Evolutionary conservation across 2,888 invertebrate genomes (phyloP).

Genomic region (Cryptus viduatorius): DNA sequence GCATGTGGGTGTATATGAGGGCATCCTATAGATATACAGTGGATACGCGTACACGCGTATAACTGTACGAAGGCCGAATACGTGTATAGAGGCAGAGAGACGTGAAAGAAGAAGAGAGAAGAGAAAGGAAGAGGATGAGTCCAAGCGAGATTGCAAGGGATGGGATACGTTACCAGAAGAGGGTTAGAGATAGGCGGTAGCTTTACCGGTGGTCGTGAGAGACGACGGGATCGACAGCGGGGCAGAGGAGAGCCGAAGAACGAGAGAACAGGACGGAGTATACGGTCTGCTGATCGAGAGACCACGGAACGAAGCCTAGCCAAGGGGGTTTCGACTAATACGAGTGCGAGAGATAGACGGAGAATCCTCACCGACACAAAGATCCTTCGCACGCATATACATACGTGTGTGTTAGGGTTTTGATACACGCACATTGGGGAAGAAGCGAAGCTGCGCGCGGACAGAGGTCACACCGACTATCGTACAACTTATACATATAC

Average conservation of each 20-base stretch:
- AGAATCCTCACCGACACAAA: constrained; percentile 31
- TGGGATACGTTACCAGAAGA: constrained; percentile 65
- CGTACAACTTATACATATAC: not conserved
- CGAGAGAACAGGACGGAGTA: constrained; percentile 27
- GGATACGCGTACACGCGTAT: constrained; percentile 18
- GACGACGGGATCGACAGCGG: constrained; percentile 68
- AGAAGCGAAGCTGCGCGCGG: constrained; percentile 24
- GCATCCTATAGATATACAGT: not conserved
- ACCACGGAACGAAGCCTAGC: constrained; percentile 41
- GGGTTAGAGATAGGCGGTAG: constrained; percentile 57
- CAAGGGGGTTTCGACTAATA: constrained; percentile 30
- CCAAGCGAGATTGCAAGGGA: constrained; percentile 42
- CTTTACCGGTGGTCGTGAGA: constrained; percentile 48
- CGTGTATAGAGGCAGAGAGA: constrained; percentile 50
- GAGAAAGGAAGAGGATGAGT: constrained; percentile 43
- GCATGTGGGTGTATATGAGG: constrained; percentile 78
- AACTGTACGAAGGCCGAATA: constrained; percentile 41
- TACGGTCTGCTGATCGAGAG: constrained; percentile 40
- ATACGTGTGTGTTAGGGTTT: not conserved
- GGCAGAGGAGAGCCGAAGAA: constrained; percentile 65
- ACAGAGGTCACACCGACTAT: constrained; percentile 19
- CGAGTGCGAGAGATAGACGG: constrained; percentile 12
- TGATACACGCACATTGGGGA: constrained; percentile 23
- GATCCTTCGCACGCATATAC: constrained; percentile 25
- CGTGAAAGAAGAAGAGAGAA: constrained; percentile 43